Base-by-base conservation (phyloP, 2,113 vertebrate genomes). In the Pristiophorus japonicus region DNA sequence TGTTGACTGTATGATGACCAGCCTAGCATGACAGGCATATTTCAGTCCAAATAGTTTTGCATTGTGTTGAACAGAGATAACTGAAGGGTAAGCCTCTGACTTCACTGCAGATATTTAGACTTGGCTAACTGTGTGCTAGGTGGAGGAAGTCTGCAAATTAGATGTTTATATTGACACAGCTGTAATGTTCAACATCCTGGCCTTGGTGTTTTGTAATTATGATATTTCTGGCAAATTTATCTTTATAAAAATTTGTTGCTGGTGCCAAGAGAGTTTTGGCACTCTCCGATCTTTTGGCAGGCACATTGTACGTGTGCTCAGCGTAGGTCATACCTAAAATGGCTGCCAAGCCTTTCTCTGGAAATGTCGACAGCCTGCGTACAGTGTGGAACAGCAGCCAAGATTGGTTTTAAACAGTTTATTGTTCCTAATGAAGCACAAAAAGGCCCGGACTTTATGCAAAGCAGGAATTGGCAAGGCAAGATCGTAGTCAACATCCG, bases 111-210 rank as follows among this genome's bases (percentile, higher is more conserved):
- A 30, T 94, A 73, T 73, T 70, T 45, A 94, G 66, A 94, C 93
- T 94, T 94, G 93, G 93, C 93, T 70, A 62, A 70, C 42, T 94
- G 22, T 70, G 62, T 66, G 66, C 66, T 94, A 73, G 66, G 93
- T 70, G 65, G 65, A 94, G 93, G 93, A 94, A 94, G 93, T 94
- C 93, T 94, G 66, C 93, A 94, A 94, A 94, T 94, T 94, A 94
- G 93, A 94, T 94, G 66, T 94, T 94, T 94, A 94, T 94, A 94
- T 94, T 94, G 93, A 94, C 93, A 94, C 93, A 94, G 93, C 93
- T 94, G 93, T 70, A 94, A 94, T 51, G 93, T 94, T 94, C 93
- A 94, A 94, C 93, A 94, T 94, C 65, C 93, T 94, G 93, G 66
- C 93, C 45, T 70, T 94, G 66, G 93, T 94, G 93, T 94, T 94